Evolutionary conservation across 2,113 vertebrate species (phyloP).

Genomic region (Otocyon megalotis): DNA sequence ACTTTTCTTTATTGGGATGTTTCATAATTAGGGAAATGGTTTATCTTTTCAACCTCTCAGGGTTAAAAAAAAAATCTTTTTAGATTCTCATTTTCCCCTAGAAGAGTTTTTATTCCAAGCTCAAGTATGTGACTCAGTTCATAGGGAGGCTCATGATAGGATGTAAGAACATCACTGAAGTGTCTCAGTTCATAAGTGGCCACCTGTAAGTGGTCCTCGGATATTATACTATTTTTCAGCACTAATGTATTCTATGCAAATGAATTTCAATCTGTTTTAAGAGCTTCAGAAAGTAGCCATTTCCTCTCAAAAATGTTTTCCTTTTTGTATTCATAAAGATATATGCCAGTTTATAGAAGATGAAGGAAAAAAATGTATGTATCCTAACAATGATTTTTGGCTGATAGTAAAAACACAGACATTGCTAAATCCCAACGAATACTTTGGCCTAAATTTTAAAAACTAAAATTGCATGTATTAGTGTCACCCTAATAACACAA

Average conservation of each 20-base stretch:
- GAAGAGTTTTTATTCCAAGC: conserved; percentile 21
- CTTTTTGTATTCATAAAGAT: conserved; percentile 6
- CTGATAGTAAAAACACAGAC: neutral
- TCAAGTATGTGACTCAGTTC: neutral
- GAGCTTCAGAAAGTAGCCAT: neutral
- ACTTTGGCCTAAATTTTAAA: neutral
- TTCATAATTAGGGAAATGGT: neutral
- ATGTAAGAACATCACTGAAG: neutral
- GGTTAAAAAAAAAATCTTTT: neutral
- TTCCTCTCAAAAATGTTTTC: conserved; percentile 35
- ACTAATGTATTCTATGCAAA: neutral
- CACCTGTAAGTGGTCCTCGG: neutral
- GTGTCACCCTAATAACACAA: neutral
- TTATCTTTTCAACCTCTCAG: neutral
- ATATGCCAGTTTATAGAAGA: neutral
- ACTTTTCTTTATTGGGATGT: neutral
- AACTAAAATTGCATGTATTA: conserved; percentile 1
- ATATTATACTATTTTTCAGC: neutral
- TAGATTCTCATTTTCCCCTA: neutral
- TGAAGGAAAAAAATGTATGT: neutral
- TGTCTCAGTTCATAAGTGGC: neutral
- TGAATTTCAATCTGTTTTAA: conserved; percentile 12
- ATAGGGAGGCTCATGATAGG: neutral
- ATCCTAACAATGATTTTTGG: conserved; percentile 11
- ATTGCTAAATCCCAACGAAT: conserved; percentile 1